Evolutionary conservation across 2,888 invertebrate species (phyloP), one percentile per base, ranked within the genome.

Genomic region (Agonopterix alstromeriana): DNA sequence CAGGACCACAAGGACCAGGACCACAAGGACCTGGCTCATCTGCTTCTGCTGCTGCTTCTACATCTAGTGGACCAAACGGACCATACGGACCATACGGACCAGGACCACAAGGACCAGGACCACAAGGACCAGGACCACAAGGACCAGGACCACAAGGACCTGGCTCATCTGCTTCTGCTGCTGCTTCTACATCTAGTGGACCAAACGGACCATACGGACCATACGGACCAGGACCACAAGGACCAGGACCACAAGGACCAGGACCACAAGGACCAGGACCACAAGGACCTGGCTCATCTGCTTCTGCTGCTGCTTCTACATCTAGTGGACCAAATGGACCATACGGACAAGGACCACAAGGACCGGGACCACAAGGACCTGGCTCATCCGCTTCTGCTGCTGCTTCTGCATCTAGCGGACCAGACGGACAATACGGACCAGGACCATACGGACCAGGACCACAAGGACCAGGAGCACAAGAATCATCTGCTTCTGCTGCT

Each of bases 121-220:
- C 46, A 36, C 43, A 42, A 42, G 48, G 43, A 35, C 42, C 14
- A 38, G 41, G 45, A 12, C 17, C 49, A 44, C 41, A 47, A 3
- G 52, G 52, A 46, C 47, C 50, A 57, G 53, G 10, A 11, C 38
- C 9, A 38, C n/a, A 38, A 9, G 38, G 38, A 38, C 38, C 38
- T 3, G 43, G 43, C 14, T 43, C 43, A 42, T 10, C 12, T 11
- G 35, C 35, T 17, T 35, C 14, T n/a, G 43, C 49, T 3, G 42
- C 42, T 10, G 42, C 12, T 35, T n/a, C 43, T 12, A 46, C 46
- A 35, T 44, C 35, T 12, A 41, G 17, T 3, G 38, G 38, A 38
- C n/a, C 38, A 38, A 2, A 38, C 2, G 41, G 41, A 46, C 38
- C 43, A 43, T 14, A 36, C 8, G 17, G 48, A 17, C 17, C 8